Evolutionary conservation across 2,888 invertebrate species (phyloP).

Genomic region (Drepanosiphum platanoidis): DNA sequence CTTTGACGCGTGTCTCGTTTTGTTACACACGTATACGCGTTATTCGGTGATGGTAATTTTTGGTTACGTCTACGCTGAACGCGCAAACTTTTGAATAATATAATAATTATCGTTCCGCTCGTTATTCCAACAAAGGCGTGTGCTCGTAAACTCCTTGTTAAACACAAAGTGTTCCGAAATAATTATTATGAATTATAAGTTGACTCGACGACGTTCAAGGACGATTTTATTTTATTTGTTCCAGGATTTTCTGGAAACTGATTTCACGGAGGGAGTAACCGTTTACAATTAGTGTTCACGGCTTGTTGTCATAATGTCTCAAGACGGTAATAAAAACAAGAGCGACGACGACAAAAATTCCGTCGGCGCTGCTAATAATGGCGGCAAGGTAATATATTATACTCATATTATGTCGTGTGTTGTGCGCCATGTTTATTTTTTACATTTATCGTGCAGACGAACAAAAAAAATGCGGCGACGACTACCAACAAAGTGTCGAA

Average conservation of each 20-base stretch:
- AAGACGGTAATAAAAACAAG: not conserved
- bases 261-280: conserved; percentile 18
- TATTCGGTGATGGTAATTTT: not conserved
- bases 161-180: conserved; percentile 11
- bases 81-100: not conserved
- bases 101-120: not conserved
- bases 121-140: not conserved
- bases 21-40: not conserved
- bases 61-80: not conserved
- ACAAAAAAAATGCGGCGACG: not conserved
- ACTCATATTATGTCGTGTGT: not conserved
- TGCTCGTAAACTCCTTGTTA: not conserved
- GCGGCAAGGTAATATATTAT: not conserved
- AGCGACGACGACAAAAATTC: not conserved
- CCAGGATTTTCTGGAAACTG: conserved; percentile 6
- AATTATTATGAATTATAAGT: conserved; percentile 5
- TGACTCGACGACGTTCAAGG: not conserved
- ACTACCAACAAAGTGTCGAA: not conserved
- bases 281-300: conserved; percentile 11
- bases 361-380: not conserved
- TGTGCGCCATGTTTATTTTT: not conserved
- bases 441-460: not conserved
- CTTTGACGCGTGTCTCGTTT: too few species aligned
- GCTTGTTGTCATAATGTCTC: not conserved
- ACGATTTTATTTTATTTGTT: conserved; percentile 24